These are phyloP conservation scores for Leptinotarsa haldemani DNA, from an alignment of 2,888 invertebrate species.

Conservation along the genomic window DNA sequence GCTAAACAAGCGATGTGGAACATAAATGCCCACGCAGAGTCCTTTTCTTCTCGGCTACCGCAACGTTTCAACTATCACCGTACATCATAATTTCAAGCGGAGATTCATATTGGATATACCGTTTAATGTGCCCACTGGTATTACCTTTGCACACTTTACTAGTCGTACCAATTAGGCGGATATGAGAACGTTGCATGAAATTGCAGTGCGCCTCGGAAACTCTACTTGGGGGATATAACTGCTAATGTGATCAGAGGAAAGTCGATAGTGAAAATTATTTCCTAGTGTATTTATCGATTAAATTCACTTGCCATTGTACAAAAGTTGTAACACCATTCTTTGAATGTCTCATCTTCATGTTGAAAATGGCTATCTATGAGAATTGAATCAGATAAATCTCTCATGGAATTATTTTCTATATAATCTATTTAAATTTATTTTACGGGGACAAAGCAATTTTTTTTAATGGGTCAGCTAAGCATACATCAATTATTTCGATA, in stretches of 20 bases:
- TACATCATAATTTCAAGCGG: conserved; percentile 57
- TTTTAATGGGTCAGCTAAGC: no score
- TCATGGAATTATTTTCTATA: no score
- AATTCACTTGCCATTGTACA: no score
- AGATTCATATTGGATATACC: conserved; percentile 28
- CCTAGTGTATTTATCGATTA: no score
- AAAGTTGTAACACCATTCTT: no score
- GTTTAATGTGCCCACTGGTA: conserved; percentile 30
- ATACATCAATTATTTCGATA: no score
- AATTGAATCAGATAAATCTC: no score
- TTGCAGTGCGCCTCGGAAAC: conserved; percentile 10
- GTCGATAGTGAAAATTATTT: not conserved
- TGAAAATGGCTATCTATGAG: no score
- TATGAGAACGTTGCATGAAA: conserved; percentile 20
- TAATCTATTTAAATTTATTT: no score
- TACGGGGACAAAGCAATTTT: no score
- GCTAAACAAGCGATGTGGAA: conserved; percentile 58
- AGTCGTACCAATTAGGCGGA: conserved; percentile 25
- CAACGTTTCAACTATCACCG: conserved; percentile 53
- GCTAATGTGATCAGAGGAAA: conserved; percentile 4
- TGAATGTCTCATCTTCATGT: no score
- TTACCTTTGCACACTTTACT: conserved; percentile 28
- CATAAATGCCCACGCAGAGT: conserved; percentile 57
- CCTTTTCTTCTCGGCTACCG: conserved; percentile 56
- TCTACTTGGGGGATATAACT: conserved; percentile 2